phyloP scores from a whole-genome alignment of 2,888 invertebrate genomes.

The Athalia rosae region DNA sequence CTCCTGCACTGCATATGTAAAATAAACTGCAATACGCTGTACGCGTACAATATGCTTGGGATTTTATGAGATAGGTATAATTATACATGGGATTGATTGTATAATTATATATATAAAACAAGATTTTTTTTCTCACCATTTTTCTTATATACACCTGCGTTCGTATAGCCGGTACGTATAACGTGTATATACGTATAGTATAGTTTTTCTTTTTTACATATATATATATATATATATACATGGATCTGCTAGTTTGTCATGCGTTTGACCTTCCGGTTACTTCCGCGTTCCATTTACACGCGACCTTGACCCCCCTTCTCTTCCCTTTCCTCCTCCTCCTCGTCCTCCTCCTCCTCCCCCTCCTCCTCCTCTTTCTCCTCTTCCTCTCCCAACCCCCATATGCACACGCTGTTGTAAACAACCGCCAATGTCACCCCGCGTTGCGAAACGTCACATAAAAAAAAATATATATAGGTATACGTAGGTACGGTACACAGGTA shows the following conservation, averaged over 20 bases:
- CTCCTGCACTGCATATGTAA: no score
- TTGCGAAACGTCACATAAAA: no score
- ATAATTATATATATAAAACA: no score
- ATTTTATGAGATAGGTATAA: no score
- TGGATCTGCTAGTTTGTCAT: slow-evolving; percentile 16
- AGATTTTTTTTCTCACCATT: neutral
- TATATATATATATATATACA: neutral
- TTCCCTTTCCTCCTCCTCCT: neutral
- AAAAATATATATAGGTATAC: no score
- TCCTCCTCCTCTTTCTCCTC: neutral
- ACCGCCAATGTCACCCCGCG: no score
- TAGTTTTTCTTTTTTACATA: neutral
- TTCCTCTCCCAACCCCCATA: neutral
- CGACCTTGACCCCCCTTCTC: slow-evolving; percentile 46
- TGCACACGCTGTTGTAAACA: neutral
- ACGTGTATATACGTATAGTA: neutral
- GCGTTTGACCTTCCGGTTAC: slow-evolving; percentile 50
- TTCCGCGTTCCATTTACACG: slow-evolving; percentile 64
- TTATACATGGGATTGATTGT: no score
- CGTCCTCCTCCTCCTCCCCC: neutral
- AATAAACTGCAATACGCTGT: no score
- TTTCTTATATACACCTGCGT: no score
- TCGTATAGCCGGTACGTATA: neutral
- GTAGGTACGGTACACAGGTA: no score
- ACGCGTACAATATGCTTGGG: no score